These are phyloP conservation scores for Mesodorylaimus sp. DNA, from an alignment of 2,888 invertebrate species.

Conservation along the genomic window DNA sequence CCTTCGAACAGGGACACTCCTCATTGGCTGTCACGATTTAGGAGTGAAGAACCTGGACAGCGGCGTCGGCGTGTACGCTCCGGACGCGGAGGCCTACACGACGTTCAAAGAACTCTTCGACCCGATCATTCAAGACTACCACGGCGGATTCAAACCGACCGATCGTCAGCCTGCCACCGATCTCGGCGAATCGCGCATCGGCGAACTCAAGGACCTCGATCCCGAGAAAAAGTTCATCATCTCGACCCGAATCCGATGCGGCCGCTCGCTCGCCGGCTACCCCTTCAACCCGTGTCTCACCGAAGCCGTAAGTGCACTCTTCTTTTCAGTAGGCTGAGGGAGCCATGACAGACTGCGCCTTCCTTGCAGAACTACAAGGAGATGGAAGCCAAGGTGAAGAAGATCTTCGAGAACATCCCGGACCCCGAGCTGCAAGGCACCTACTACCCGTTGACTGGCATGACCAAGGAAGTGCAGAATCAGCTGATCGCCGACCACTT, in stretches of 20 bases:
- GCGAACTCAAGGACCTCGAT: conserved; percentile 72
- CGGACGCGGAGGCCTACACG: conserved; percentile 84
- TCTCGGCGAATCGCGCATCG: conserved; percentile 61
- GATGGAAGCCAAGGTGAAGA: conserved; percentile 49
- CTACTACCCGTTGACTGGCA: conserved; percentile 65
- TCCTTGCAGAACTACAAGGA: conserved; percentile 60
- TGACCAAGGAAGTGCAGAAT: conserved; percentile 41
- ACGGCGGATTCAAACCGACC: conserved; percentile 61
- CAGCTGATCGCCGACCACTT: conserved; percentile 91
- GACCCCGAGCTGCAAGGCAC: conserved; percentile 64
- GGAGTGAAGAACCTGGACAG: conserved; percentile 87
- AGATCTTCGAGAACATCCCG: conserved; percentile 15
- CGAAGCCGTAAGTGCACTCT: no score
- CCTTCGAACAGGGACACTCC: no score
- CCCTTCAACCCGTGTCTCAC: conserved; percentile 94
- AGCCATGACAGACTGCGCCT: no score
- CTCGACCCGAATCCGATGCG: conserved; percentile 84
- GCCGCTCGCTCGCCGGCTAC: conserved; percentile 62
- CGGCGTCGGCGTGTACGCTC: conserved; percentile 89
- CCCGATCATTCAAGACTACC: conserved; percentile 89
- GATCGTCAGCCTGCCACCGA: conserved; percentile 80
- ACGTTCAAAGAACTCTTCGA: conserved; percentile 80
- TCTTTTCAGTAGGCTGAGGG: no score
- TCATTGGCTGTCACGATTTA: no score
- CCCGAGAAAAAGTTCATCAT: conserved; percentile 65